Evolutionary conservation across 2,888 invertebrate genomes (phyloP).

Genomic region (Thysanoteuthis rhombus): DNA sequence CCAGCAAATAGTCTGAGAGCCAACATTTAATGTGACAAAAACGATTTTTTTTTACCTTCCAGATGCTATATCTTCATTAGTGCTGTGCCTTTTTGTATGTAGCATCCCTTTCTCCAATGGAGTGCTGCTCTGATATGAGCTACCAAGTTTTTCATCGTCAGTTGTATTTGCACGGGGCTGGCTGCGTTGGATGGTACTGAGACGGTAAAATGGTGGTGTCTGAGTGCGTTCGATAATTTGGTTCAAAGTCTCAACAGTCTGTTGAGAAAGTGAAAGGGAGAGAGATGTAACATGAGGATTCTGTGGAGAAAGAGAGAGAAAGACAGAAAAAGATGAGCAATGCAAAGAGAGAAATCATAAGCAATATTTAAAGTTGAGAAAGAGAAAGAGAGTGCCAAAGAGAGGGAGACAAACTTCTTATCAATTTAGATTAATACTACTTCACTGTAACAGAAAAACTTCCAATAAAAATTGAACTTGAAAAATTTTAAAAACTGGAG

Average conservation of each 20-base stretch:
- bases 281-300: background rate
- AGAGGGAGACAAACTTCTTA: too few relatives aligned
- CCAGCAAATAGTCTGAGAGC: too few relatives aligned
- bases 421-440: background rate
- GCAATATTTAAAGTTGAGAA: too few relatives aligned
- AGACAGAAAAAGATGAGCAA: background rate
- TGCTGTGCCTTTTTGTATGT: conserved; percentile 86
- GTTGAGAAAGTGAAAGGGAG: conserved; percentile 28
- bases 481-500: background rate
- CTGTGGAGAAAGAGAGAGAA: background rate
- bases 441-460: background rate
- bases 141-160: conserved; percentile 70
- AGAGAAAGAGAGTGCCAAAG: too few relatives aligned
- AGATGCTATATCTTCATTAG: conserved; percentile 59
- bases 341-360: background rate
- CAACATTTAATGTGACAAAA: background rate
- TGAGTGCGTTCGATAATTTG: conserved; percentile 96
- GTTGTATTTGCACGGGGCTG: conserved; percentile 57
- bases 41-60: conserved; percentile 46
- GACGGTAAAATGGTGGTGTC: conserved; percentile 96
- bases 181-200: conserved; percentile 74
- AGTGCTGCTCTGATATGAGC: conserved; percentile 65
- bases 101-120: conserved; percentile 91
- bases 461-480: background rate
- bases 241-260: conserved; percentile 92